Conservation (phyloP, 2,888 invertebrate species). For the Oxytorus armatus region DNA sequence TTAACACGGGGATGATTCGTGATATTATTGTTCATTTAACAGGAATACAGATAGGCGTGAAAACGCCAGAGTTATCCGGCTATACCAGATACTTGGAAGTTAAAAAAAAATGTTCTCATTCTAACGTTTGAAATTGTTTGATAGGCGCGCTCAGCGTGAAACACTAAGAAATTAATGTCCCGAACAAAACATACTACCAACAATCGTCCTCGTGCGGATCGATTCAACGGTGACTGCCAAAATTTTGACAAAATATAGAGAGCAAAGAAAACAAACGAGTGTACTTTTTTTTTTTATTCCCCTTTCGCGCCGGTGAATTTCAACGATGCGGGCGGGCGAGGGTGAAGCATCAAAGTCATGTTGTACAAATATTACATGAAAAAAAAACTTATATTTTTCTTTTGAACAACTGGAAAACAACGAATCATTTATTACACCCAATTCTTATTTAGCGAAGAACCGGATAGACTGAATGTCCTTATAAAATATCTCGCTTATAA, state of each 20-base stretch:
- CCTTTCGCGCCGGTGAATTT: too few species aligned
- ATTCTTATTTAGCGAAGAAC: too few species aligned
- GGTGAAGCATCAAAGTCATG: too few species aligned
- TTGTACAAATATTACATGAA: too few species aligned
- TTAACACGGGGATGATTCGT: slow-evolving; percentile 51
- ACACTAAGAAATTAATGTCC: background rate
- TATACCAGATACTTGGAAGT: background rate
- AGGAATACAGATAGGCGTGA: background rate
- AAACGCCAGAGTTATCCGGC: background rate
- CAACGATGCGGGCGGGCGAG: background rate
- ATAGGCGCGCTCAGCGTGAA: too few species aligned
- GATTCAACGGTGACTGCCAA: slow-evolving; percentile 47
- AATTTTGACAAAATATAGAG: slow-evolving; percentile 54
- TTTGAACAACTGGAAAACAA: background rate
- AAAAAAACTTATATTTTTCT: too few species aligned
- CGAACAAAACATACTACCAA: slow-evolving; percentile 74
- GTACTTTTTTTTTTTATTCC: too few species aligned
- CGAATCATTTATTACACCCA: background rate
- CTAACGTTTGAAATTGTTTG: too few species aligned
- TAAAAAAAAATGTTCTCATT: slow-evolving; percentile 69
- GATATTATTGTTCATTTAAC: slow-evolving; percentile 43
- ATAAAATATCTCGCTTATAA: too few species aligned
- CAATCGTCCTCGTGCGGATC: slow-evolving; percentile 75
- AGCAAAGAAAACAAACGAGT: slow-evolving; percentile 4
- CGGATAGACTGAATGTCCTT: too few species aligned